phyloP scores from a whole-genome alignment of 2,888 invertebrate species.

The Ryuthela nishihirai region DNA sequence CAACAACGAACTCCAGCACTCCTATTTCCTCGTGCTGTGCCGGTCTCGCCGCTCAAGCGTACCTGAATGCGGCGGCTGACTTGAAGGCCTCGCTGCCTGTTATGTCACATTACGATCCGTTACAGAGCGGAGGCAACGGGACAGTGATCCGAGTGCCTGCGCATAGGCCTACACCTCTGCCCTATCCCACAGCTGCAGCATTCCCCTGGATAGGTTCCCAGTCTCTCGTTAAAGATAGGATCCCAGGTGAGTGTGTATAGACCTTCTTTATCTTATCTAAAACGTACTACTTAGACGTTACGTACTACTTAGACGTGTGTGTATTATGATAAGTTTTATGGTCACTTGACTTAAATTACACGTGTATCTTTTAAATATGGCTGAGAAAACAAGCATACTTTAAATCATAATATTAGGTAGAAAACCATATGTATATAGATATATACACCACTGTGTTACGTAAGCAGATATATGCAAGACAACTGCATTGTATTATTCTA shows the following conservation, averaged over 20 bases:
- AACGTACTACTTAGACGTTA: too few relatives aligned
- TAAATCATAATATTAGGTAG: too few relatives aligned
- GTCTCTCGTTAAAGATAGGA: constrained; percentile 71
- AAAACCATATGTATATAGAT: too few relatives aligned
- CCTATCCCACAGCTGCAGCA: constrained; percentile 24
- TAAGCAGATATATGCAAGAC: too few relatives aligned
- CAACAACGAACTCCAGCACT: constrained; percentile 1
- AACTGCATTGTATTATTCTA: too few relatives aligned
- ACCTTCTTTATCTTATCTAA: neutral
- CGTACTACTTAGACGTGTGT: too few relatives aligned
- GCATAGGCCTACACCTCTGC: constrained; percentile 62
- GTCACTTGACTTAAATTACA: too few relatives aligned
- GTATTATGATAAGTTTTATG: too few relatives aligned
- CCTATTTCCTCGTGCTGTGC: constrained; percentile 5
- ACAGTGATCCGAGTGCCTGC: constrained; percentile 52
- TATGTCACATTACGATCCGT: constrained; percentile 30
- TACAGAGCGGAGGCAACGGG: constrained; percentile 32
- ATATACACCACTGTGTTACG: too few relatives aligned
- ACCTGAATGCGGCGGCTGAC: constrained; percentile 5
- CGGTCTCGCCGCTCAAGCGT: constrained; percentile 1
- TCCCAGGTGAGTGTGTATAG: constrained; percentile 71
- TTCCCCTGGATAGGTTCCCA: constrained; percentile 40
- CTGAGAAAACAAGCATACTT: too few relatives aligned
- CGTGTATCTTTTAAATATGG: too few relatives aligned
- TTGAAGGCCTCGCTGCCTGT: constrained; percentile 11